phyloP scores from a whole-genome alignment of 2,113 vertebrate species.

The Mus spicilegus region DNA sequence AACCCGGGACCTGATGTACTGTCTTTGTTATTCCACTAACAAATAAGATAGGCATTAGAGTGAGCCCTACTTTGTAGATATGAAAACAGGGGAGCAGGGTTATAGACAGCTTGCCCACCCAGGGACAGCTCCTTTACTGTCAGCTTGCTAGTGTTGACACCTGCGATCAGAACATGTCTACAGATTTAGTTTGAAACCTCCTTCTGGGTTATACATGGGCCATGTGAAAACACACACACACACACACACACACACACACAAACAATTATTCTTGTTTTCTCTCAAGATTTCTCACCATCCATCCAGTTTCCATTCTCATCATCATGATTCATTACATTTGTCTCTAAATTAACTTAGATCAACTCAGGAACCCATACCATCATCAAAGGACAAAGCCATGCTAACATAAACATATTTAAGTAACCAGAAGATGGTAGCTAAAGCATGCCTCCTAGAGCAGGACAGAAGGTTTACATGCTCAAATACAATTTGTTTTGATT shows the following conservation, averaged over 20 bases:
- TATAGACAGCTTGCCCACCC: not conserved
- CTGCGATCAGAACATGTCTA: not conserved
- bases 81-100: not conserved
- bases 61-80: not conserved
- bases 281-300: not conserved
- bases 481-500: not conserved
- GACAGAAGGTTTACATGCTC: not conserved
- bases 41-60: not conserved
- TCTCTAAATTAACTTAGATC: slow-evolving; percentile 1
- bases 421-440: not conserved
- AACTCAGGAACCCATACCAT: slow-evolving; percentile 1
- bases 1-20: not conserved
- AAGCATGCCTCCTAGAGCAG: not conserved
- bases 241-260: too few species aligned
- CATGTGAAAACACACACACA: not conserved
- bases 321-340: not conserved
- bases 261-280: slow-evolving; percentile 25
- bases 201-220: slow-evolving; percentile 5
- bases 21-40: not conserved
- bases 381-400: not conserved
- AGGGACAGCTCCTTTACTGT: not conserved
- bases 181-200: not conserved
- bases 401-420: not conserved
- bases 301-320: not conserved
- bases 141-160: not conserved